Base-by-base conservation (phyloP, 2,113 vertebrate genomes). In the Probosciger aterrimus region DNA sequence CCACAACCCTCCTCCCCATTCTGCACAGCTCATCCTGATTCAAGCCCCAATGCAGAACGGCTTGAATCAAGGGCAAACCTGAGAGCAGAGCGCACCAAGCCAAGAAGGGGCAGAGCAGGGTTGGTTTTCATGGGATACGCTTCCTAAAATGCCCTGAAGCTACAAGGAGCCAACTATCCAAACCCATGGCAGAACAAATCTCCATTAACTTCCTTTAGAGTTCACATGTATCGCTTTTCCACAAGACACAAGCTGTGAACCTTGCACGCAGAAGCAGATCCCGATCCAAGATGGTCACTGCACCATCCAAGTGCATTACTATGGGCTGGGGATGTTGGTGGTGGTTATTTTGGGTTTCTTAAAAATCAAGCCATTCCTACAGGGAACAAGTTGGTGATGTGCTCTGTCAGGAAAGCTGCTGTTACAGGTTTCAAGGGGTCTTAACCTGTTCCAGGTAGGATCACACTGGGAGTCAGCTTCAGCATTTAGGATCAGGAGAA, bases 31-130 rank as follows among this genome's bases (percentile, higher is more conserved):
- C 89, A 37, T 27, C 35, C 47, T n/a, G 57, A 65, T 86, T 59
- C 57, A 33, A 52, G 27, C 14, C 18, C 64, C 75, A 68, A 0
- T 2, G 0, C 30, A 46, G n/a, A 75, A n/a, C 1, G 25, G n/a
- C 74, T 57, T 33, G 43, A 39, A 35, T 5, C 63, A 31, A 20
- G 59, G 22, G 22, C 37, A 53, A 81, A 47, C 37, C 19, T 39
- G 53, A 43, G 24, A 41, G 14, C 47, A 5, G 57, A 47, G 55
- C 4, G 9, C 70, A 16, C 50, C 14, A 23, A 27, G 15, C 15
- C 18, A 11, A 30, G 28, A 62, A 27, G 50, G 37, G 14, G 50
- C 28, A 57, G 46, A 24, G 30, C 14, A 46, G 63, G 39, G 30
- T 16, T 44, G 44, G 10, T 68, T 73, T 62, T 20, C 44, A 39